phyloP scores from a whole-genome alignment of 2,888 invertebrate species.

The Abscondita cerata region DNA sequence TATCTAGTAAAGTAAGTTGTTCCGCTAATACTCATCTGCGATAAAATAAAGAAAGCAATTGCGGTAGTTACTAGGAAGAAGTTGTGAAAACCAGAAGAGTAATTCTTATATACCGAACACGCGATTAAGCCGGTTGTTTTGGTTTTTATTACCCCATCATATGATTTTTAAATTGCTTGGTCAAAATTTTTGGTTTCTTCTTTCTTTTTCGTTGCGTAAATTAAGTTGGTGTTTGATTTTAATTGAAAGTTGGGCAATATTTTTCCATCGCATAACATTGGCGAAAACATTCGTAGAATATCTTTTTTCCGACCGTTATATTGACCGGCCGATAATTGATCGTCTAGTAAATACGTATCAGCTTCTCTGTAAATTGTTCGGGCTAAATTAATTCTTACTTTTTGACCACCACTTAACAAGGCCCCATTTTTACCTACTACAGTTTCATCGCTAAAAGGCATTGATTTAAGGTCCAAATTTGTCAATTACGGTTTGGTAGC shows the following conservation, averaged over 20 bases:
- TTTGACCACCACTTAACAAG: slow-evolving; percentile 81
- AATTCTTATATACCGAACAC: background rate
- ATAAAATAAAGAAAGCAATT: background rate
- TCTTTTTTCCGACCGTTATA: slow-evolving; percentile 74
- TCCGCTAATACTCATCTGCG: background rate
- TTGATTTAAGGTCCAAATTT: slow-evolving; percentile 66
- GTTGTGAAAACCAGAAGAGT: background rate
- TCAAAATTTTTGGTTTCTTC: no score
- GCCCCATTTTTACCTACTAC: slow-evolving; percentile 75
- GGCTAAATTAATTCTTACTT: slow-evolving; percentile 79
- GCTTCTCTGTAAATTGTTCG: slow-evolving; percentile 80
- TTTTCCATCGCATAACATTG: slow-evolving; percentile 63
- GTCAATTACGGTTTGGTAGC: slow-evolving; percentile 63
- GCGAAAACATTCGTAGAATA: slow-evolving; percentile 77
- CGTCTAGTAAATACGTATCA: slow-evolving; percentile 79
- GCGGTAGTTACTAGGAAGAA: background rate
- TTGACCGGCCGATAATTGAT: slow-evolving; percentile 84
- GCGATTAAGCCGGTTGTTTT: background rate
- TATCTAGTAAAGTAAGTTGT: background rate
- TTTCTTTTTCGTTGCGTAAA: no score
- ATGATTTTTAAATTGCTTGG: no score
- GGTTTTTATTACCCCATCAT: no score
- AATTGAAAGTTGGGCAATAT: slow-evolving; percentile 15
- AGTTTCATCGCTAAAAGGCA: slow-evolving; percentile 63
- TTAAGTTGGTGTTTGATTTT: no score